A percentile compares a stretch with the other conserved stretches of the same genome.
These are phyloP conservation scores for Heliopora coerulea DNA, from an alignment of 92 coral and sea anemone genomes.

Conservation along the genomic window DNA sequence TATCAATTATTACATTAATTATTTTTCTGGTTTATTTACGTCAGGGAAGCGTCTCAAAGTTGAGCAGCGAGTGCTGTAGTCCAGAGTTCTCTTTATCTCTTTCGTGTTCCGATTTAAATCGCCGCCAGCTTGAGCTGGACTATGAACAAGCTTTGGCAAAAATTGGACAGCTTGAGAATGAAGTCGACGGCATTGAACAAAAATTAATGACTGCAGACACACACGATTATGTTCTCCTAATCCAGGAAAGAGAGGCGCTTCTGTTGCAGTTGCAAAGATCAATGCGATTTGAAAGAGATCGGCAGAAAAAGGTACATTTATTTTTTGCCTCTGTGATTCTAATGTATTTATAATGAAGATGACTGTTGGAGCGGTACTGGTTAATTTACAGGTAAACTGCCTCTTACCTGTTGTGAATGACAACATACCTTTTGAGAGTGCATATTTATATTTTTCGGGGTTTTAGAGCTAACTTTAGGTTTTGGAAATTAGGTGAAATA, in stretches of 20 bases:
- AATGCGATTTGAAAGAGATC: constrained; percentile 18
- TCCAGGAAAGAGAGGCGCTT: constrained; percentile 39
- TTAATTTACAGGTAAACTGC: no score
- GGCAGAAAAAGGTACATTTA: constrained; percentile 30
- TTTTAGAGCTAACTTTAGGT: no score
- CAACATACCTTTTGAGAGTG: no score
- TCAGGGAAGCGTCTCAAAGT: constrained; percentile 36
- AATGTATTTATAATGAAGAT: no score
- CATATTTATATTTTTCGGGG: no score
- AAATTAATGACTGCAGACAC: constrained; percentile 34
- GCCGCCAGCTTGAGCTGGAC: constrained; percentile 31
- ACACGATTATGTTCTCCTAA: constrained; percentile 31
- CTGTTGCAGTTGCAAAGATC: constrained; percentile 33
- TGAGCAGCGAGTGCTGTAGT: constrained; percentile 38
- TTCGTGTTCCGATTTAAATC: constrained; percentile 27
- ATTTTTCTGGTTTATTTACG: constrained; percentile 9
- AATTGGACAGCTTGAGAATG: constrained; percentile 35
- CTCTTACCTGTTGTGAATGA: no score
- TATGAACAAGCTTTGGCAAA: constrained; percentile 30
- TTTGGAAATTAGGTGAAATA: no score
- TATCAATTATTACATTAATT: background rate
- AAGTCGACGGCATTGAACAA: constrained; percentile 33
- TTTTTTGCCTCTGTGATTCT: background rate
- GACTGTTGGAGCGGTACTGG: no score
- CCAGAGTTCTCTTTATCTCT: constrained; percentile 24